Evolutionary conservation across 2,888 invertebrate genomes (phyloP).

Genomic region (Agonopterix alstromeriana): DNA sequence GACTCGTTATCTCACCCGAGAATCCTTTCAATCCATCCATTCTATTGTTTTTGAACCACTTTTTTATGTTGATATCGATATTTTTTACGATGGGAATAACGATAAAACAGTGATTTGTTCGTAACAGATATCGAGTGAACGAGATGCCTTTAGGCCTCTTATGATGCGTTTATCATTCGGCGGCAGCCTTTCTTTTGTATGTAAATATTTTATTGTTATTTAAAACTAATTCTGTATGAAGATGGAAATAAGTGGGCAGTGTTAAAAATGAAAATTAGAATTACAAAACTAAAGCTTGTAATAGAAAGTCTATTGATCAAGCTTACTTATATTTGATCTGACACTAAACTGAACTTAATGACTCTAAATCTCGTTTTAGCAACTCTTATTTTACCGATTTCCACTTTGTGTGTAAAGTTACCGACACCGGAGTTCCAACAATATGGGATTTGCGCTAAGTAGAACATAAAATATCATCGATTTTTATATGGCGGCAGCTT

Average conservation of each 20-base stretch:
- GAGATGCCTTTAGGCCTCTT: conserved; percentile 55
- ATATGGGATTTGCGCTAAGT: conserved; percentile 55
- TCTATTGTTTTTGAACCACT: conserved; percentile 72
- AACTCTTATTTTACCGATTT: conserved; percentile 27
- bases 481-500: conserved; percentile 28
- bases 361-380: conserved; percentile 30
- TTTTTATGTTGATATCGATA: conserved; percentile 73
- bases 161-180: conserved; percentile 65
- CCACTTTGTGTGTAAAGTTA: conserved; percentile 24
- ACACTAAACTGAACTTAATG: conserved; percentile 51
- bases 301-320: conserved; percentile 46
- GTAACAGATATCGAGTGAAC: conserved; percentile 54
- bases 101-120: conserved; percentile 75
- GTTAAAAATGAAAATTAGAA: conserved; percentile 1
- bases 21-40: conserved; percentile 73
- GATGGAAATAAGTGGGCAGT: background rate
- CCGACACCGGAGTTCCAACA: conserved; percentile 43
- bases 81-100: conserved; percentile 69
- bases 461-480: conserved; percentile 52
- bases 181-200: conserved; percentile 66
- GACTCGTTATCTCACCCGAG: conserved; percentile 60
- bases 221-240: background rate
- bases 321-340: conserved; percentile 38
- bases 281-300: conserved; percentile 15
- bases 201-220: conserved; percentile 63